A percentile compares a stretch with the other conserved stretches of the same genome.
Evolutionary conservation across 2,888 invertebrate genomes (phyloP).

Genomic region (Artemia sinica): DNA sequence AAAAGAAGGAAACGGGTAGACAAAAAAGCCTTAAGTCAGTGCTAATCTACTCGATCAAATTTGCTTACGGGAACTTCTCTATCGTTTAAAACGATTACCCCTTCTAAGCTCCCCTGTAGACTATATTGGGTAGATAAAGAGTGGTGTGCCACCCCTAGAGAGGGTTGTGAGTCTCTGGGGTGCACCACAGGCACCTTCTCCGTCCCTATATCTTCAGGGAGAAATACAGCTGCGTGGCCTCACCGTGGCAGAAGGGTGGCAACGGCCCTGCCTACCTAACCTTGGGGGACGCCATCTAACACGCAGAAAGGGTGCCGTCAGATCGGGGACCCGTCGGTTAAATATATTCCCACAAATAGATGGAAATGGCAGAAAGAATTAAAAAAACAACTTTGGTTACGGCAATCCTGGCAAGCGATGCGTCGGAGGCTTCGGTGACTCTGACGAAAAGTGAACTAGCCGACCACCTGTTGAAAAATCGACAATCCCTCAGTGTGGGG

Average conservation of each 20-base stretch:
- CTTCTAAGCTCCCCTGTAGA: slow-evolving; percentile 5
- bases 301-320: background rate
- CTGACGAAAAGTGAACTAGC: no score
- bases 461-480: no score
- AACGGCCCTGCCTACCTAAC: slow-evolving; percentile 9
- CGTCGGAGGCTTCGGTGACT: no score
- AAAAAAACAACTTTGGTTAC: slow-evolving; percentile 1
- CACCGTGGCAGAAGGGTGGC: slow-evolving; percentile 10
- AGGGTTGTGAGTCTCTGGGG: slow-evolving; percentile 9
- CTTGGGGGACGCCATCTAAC: no score
- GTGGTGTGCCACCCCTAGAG: slow-evolving; percentile 2
- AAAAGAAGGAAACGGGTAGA: no score
- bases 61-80: no score
- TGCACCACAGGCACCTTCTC: slow-evolving; percentile 12
- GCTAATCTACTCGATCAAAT: no score
- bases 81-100: no score
- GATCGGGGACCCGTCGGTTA: slow-evolving; percentile 12
- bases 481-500: no score
- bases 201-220: background rate
- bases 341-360: slow-evolving; percentile 6
- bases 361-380: slow-evolving; percentile 2
- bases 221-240: slow-evolving; percentile 12
- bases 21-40: no score
- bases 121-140: slow-evolving; percentile 1
- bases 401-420: slow-evolving; percentile 12